phyloP scores from a whole-genome alignment of 2,113 vertebrate species.

The Dunckerocampus dactyliophorus region DNA sequence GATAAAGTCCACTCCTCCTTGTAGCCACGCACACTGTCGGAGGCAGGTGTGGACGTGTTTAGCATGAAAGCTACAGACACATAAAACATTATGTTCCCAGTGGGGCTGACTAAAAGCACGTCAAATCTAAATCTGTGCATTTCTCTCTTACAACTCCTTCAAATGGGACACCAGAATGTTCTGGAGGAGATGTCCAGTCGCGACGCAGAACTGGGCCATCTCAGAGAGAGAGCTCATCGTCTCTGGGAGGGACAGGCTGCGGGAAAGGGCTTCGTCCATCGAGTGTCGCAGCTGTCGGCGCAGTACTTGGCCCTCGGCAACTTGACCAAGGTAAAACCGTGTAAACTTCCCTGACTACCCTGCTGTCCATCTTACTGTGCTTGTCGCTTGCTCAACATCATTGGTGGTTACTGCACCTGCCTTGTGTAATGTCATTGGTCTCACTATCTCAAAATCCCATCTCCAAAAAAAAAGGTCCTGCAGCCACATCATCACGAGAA shows the following conservation, averaged over 20 bases:
- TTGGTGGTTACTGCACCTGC: background rate
- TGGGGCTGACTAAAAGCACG: too few species aligned
- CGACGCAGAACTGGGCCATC: conserved; percentile 85
- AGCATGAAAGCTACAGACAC: too few species aligned
- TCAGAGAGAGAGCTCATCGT: conserved; percentile 91
- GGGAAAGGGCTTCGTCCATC: conserved; percentile 93
- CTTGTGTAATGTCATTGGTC: conserved; percentile 26
- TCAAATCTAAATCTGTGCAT: conserved; percentile 15
- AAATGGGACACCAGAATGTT: conserved; percentile 81
- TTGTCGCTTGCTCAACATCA: background rate
- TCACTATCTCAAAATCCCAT: conserved; percentile 14
- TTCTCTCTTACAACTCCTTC: conserved; percentile 36
- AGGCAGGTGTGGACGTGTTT: too few species aligned
- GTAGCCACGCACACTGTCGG: too few species aligned
- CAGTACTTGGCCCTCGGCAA: conserved; percentile 94
- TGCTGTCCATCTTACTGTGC: conserved; percentile 9
- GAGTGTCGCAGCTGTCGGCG: conserved; percentile 93
- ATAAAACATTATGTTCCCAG: too few species aligned
- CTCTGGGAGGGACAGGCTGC: conserved; percentile 94
- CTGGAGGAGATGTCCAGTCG: conserved; percentile 91
- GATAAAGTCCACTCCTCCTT: too few species aligned
- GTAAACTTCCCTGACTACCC: conserved; percentile 5
- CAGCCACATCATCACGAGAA: conserved; percentile 34
- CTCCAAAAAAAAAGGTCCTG: conserved; percentile 19
- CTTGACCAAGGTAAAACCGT: conserved; percentile 88